These are phyloP conservation scores for Daktulosphaira vitifoliae DNA, from an alignment of 1,140 invertebrate genomes.

Conservation along the genomic window DNA sequence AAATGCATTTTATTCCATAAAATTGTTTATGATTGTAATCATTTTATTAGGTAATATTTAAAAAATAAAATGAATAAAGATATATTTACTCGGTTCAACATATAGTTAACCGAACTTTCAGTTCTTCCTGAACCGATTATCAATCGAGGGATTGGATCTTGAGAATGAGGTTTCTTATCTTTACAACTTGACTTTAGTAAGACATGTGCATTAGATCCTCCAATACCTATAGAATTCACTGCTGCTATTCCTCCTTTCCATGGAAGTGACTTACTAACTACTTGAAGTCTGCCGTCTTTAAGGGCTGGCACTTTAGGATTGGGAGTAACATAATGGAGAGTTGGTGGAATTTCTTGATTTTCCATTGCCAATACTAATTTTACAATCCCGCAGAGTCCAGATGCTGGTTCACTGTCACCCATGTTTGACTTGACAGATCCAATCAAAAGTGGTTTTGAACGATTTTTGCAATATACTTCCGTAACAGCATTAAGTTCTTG, in stretches of 20 bases:
- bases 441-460: slow-evolving; percentile 51
- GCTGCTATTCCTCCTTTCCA: slow-evolving; percentile 52
- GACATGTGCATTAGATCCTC: slow-evolving; percentile 57
- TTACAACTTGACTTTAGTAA: slow-evolving; percentile 46
- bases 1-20: too few species aligned
- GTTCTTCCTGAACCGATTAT: slow-evolving; percentile 38
- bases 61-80: too few species aligned
- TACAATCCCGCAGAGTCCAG: slow-evolving; percentile 50
- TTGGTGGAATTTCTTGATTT: slow-evolving; percentile 33
- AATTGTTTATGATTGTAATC: too few species aligned
- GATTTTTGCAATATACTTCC: slow-evolving; percentile 43
- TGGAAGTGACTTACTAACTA: slow-evolving; percentile 48
- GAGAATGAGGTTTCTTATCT: slow-evolving; percentile 35
- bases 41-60: too few species aligned
- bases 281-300: slow-evolving; percentile 50
- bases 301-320: slow-evolving; percentile 55
- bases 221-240: slow-evolving; percentile 63
- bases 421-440: slow-evolving; percentile 67
- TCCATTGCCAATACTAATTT: slow-evolving; percentile 44
- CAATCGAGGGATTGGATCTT: slow-evolving; percentile 37
- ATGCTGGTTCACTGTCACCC: slow-evolving; percentile 62
- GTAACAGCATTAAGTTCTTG: slow-evolving; percentile 42
- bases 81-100: slow-evolving; percentile 27
- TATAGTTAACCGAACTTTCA: slow-evolving; percentile 12
- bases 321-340: slow-evolving; percentile 55